These are phyloP conservation scores for Chloroceryle aenea DNA, from an alignment of 2,113 vertebrate genomes.

Conservation along the genomic window DNA sequence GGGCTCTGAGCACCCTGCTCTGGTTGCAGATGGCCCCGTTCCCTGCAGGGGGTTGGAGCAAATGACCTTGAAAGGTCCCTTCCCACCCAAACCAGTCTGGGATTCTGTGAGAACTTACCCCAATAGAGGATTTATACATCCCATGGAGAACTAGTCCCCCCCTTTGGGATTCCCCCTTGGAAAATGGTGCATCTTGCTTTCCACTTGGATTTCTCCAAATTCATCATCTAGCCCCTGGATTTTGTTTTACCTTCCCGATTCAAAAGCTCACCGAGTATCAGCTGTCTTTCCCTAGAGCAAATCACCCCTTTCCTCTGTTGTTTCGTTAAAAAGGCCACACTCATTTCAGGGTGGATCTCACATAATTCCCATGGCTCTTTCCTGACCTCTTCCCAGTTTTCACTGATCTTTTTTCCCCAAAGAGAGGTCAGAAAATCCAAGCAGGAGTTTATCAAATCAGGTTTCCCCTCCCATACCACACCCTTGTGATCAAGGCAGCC, in stretches of 20 bases:
- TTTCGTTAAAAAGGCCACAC: not conserved
- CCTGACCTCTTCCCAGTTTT: not conserved
- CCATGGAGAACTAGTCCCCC: fast-evolving
- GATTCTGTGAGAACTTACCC: not conserved
- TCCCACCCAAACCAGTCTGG: not conserved
- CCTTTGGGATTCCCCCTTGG: not conserved
- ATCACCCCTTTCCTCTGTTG: not conserved
- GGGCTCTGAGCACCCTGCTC: too few species aligned
- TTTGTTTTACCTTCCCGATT: not conserved
- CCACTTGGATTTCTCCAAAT: not conserved
- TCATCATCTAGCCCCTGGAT: not conserved
- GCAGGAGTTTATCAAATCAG: not conserved
- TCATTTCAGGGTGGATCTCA: not conserved
- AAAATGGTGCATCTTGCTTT: not conserved
- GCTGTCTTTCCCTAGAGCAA: not conserved
- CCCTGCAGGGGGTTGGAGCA: too few species aligned
- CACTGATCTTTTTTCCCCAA: not conserved
- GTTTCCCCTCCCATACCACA: fast-evolving
- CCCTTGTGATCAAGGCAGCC: not conserved
- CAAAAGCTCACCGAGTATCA: not conserved
- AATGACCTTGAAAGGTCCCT: too few species aligned
- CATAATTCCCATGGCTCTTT: not conserved
- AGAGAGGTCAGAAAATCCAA: not conserved
- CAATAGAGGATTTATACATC: not conserved
- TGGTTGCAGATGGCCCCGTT: too few species aligned